A percentile compares a stretch with the other conserved stretches of the same genome.
phyloP scores from a whole-genome alignment of 2,113 vertebrate species.

The Anguilla japonica region DNA sequence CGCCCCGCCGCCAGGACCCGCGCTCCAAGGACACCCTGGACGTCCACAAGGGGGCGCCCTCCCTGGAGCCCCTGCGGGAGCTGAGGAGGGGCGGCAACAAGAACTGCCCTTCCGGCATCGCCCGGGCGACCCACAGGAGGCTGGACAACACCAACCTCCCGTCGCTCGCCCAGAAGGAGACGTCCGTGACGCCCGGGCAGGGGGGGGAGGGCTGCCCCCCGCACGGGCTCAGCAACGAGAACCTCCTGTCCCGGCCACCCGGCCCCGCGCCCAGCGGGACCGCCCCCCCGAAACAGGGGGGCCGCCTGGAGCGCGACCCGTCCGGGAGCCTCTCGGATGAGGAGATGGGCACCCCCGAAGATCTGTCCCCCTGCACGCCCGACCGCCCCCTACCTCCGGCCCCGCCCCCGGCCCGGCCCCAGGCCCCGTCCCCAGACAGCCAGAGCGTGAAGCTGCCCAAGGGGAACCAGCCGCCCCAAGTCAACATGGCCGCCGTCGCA shows the following conservation, averaged over 20 bases:
- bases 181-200: constrained; percentile 26
- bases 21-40: constrained; percentile 62
- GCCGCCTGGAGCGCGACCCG: constrained; percentile 26
- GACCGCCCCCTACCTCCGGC: constrained; percentile 24
- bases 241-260: constrained; percentile 36
- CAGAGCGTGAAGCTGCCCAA: constrained; percentile 28
- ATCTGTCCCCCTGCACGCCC: constrained; percentile 36
- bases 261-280: not conserved
- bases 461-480: constrained; percentile 47
- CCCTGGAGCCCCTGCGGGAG: constrained; percentile 21
- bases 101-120: constrained; percentile 8
- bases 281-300: not conserved
- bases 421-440: constrained; percentile 6
- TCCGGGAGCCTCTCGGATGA: constrained; percentile 69
- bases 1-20: constrained; percentile 40
- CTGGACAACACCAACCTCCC: constrained; percentile 46
- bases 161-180: constrained; percentile 13
- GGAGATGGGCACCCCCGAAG: constrained; percentile 72
- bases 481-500: constrained; percentile 71
- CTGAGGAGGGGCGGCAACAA: constrained; percentile 34
- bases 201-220: constrained; percentile 24
- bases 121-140: not conserved
- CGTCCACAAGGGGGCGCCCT: constrained; percentile 16
- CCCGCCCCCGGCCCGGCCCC: not conserved
- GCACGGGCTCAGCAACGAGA: constrained; percentile 45